phyloP scores from a whole-genome alignment of 2,888 invertebrate genomes.

The Pandemis heparana region DNA sequence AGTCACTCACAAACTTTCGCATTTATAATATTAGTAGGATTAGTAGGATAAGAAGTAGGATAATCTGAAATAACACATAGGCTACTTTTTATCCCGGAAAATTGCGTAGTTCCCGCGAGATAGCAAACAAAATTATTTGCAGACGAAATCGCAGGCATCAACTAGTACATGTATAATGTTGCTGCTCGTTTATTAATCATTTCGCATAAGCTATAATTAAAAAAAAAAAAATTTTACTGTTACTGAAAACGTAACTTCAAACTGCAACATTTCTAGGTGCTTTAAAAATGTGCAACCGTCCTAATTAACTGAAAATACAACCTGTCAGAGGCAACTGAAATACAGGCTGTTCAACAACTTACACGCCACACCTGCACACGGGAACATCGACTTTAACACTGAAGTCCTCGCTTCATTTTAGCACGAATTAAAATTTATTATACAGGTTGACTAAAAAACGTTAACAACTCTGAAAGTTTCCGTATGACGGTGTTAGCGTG shows the following conservation, averaged over 20 bases:
- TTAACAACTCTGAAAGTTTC: slow-evolving; percentile 14
- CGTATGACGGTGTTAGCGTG: slow-evolving; percentile 14
- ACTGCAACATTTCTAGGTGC: slow-evolving; percentile 35
- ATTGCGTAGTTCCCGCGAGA: too few relatives aligned
- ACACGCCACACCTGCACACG: not conserved
- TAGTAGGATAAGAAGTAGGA: too few relatives aligned
- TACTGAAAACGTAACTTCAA: slow-evolving; percentile 32
- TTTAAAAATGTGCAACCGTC: slow-evolving; percentile 50
- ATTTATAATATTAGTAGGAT: too few relatives aligned
- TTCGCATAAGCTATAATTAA: not conserved
- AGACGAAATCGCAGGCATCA: too few relatives aligned
- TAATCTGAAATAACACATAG: too few relatives aligned
- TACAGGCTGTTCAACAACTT: slow-evolving; percentile 1
- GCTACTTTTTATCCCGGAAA: too few relatives aligned
- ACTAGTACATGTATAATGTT: too few relatives aligned
- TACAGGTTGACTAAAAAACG: slow-evolving; percentile 18
- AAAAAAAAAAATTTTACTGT: not conserved
- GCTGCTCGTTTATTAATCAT: not conserved
- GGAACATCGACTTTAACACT: not conserved
- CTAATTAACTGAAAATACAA: slow-evolving; percentile 72
- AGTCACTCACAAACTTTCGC: too few relatives aligned
- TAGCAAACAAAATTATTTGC: too few relatives aligned
- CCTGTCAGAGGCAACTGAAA: slow-evolving; percentile 56
- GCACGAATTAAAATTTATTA: not conserved
- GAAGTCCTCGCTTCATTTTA: not conserved